Evolutionary conservation across 2,113 vertebrate genomes (phyloP).

Genomic region (Cyprinus carpio): DNA sequence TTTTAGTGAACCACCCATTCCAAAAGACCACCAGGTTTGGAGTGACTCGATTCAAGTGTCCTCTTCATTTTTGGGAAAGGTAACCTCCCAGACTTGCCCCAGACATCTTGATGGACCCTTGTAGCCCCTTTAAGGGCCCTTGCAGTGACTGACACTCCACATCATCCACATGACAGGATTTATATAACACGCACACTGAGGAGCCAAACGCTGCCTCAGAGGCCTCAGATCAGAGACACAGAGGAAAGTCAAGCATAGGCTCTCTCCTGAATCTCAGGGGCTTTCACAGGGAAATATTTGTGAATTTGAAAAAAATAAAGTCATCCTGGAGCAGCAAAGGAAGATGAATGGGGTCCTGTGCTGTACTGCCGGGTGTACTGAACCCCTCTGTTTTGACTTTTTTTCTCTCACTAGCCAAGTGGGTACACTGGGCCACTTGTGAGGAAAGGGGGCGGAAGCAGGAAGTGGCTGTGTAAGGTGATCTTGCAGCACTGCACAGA

Average conservation of each 20-base stretch:
- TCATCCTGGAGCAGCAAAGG: constrained; percentile 65
- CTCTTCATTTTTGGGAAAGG: not conserved
- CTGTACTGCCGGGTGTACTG: constrained; percentile 72
- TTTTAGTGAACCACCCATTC: constrained; percentile 10
- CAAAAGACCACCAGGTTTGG: constrained; percentile 30
- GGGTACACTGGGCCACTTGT: constrained; percentile 77
- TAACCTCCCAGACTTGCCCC: constrained; percentile 29
- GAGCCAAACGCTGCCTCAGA: constrained; percentile 34
- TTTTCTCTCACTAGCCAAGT: constrained; percentile 56
- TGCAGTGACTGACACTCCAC: constrained; percentile 43
- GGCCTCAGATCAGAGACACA: constrained; percentile 46
- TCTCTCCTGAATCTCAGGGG: constrained; percentile 58
- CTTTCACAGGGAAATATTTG: constrained; percentile 67
- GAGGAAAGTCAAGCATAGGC: constrained; percentile 57
- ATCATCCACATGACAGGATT: constrained; percentile 21
- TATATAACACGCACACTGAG: constrained; percentile 47
- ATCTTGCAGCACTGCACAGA: constrained; percentile 78
- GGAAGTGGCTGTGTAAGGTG: constrained; percentile 82
- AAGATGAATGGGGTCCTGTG: constrained; percentile 82
- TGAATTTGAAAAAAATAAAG: constrained; percentile 71
- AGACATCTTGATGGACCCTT: not conserved
- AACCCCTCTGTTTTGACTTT: constrained; percentile 79
- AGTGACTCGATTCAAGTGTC: not conserved
- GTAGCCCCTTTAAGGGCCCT: constrained; percentile 43
- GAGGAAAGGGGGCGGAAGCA: constrained; percentile 78